Conservation (phyloP, 2,888 invertebrate species). For the Lasius platythorax region DNA sequence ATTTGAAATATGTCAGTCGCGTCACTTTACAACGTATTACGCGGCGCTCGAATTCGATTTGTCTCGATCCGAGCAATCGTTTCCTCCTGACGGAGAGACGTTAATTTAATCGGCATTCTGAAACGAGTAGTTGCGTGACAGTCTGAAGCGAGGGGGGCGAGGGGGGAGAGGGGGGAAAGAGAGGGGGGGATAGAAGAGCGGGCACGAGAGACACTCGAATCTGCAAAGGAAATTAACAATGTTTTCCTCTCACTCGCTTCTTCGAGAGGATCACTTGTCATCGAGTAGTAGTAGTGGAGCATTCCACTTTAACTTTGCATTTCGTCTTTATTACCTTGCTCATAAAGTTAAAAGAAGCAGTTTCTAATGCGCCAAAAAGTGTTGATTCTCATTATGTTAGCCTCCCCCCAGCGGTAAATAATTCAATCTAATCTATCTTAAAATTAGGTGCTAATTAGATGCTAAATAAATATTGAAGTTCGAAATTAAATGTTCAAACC, state of each 20-base stretch:
- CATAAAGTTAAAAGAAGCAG: background rate
- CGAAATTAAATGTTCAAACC: too few relatives aligned
- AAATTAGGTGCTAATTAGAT: too few relatives aligned
- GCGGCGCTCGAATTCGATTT: conserved; percentile 70
- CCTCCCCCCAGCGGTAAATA: too few relatives aligned
- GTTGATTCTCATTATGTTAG: background rate
- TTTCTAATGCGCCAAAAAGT: conserved; percentile 31
- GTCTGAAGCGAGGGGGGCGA: conserved; percentile 25
- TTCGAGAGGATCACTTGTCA: conserved; percentile 80
- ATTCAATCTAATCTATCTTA: too few relatives aligned
- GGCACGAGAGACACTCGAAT: conserved; percentile 75
- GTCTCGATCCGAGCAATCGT: conserved; percentile 69
- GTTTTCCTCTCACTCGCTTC: conserved; percentile 78
- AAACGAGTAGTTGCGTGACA: conserved; percentile 70
- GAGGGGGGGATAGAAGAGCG: conserved; percentile 7
- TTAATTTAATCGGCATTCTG: conserved; percentile 79
- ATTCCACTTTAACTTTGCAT: conserved; percentile 77
- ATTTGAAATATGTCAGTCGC: conserved; percentile 47
- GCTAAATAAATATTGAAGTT: too few relatives aligned
- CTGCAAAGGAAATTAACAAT: conserved; percentile 83
- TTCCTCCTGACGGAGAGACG: conserved; percentile 70
- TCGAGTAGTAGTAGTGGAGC: conserved; percentile 75
- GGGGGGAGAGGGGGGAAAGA: conserved; percentile 29
- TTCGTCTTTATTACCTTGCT: conserved; percentile 68
- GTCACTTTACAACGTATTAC: conserved; percentile 62